Conservation (phyloP, 2,888 invertebrate species). For the Halocaridina rubra region DNA sequence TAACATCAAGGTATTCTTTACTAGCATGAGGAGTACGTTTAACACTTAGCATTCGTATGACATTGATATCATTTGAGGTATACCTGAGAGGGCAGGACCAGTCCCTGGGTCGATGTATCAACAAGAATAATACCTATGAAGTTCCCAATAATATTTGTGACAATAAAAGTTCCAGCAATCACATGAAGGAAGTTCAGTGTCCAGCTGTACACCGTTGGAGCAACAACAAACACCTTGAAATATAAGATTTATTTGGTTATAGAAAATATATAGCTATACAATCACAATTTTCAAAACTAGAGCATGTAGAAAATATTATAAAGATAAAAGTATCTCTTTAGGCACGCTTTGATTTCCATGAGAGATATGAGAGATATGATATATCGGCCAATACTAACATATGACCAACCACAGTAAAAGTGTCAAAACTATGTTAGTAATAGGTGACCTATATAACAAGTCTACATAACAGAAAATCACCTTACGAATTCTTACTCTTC, state of each 20-base stretch:
- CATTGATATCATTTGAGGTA: too few relatives aligned
- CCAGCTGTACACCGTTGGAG: slow-evolving; percentile 48
- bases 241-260: too few relatives aligned
- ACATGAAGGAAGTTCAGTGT: slow-evolving; percentile 74
- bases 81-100: slow-evolving; percentile 71
- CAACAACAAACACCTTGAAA: slow-evolving; percentile 59
- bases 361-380: neutral
- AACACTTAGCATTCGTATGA: too few relatives aligned
- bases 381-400: too few relatives aligned
- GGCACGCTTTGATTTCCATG: too few relatives aligned
- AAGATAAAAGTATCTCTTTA: too few relatives aligned
- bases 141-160: slow-evolving; percentile 83
- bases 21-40: too few relatives aligned
- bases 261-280: too few relatives aligned
- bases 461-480: neutral
- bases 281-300: too few relatives aligned
- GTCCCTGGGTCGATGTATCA: slow-evolving; percentile 80
- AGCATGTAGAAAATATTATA: too few relatives aligned
- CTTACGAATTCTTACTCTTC: too few relatives aligned
- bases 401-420: neutral
- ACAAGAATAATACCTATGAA: slow-evolving; percentile 80
- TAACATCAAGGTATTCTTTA: too few relatives aligned
- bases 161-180: slow-evolving; percentile 76
- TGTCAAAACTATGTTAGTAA: neutral
- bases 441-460: neutral